Evolutionary conservation across 2,797 vertebrate species (phyloP).

Genomic region (Gymnothorax reevesii): DNA sequence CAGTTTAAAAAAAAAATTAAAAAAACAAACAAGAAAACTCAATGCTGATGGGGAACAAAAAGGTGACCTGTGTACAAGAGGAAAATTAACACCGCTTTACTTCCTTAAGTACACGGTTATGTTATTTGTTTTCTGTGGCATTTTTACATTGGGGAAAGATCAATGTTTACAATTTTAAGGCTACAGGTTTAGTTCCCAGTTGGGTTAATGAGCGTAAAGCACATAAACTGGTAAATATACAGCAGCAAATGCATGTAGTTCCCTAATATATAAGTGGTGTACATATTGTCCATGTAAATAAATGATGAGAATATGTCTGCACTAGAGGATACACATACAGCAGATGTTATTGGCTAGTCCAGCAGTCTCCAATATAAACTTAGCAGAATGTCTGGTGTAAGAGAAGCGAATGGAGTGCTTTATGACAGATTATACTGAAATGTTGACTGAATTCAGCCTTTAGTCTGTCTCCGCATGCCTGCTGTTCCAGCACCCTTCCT

Average conservation of each 20-base stretch:
- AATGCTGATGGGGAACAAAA: not conserved
- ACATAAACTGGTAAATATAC: not conserved
- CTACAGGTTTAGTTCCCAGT: not conserved
- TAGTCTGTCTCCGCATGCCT: constrained; percentile 6
- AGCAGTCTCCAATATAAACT: not conserved
- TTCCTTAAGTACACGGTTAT: not conserved
- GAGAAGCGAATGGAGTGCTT: not conserved
- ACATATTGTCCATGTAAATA: not conserved
- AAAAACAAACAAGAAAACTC: no score
- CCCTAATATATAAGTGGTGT: not conserved
- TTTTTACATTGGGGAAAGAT: not conserved
- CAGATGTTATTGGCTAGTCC: not conserved
- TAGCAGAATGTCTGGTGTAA: not conserved
- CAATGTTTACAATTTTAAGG: not conserved
- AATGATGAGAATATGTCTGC: constrained; percentile 1
- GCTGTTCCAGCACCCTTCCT: constrained; percentile 1
- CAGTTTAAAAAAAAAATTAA: not conserved
- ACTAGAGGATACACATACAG: not conserved
- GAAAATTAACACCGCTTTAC: not conserved
- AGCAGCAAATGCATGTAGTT: not conserved
- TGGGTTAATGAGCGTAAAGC: not conserved
- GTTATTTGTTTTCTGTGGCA: not conserved
- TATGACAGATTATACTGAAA: not conserved
- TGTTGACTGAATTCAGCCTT: not conserved
- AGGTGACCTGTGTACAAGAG: not conserved